phyloP scores from a whole-genome alignment of 1,140 invertebrate genomes.

The Drosophila subpulchrella region DNA sequence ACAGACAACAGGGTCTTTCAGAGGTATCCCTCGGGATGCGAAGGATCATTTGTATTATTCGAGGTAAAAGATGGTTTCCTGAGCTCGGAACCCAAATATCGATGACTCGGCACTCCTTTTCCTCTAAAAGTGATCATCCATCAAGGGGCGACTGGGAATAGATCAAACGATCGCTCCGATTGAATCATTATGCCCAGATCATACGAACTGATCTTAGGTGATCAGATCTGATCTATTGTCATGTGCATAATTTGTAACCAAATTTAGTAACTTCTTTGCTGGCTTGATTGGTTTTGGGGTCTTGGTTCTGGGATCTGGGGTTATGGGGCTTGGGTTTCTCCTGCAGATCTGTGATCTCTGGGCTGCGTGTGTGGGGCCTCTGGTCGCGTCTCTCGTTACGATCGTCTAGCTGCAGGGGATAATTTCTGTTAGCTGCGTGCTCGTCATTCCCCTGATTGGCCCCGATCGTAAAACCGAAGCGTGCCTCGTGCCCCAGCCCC shows the following conservation, averaged over 20 bases:
- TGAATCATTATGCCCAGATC: conserved; percentile 23
- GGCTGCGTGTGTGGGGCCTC: conserved; percentile 19
- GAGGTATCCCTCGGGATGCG: neutral
- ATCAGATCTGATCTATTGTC: neutral
- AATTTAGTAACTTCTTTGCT: conserved; percentile 27
- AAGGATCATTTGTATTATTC: neutral
- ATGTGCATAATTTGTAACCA: conserved; percentile 39
- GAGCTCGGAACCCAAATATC: neutral
- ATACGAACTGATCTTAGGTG: conserved; percentile 8
- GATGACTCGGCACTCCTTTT: conserved; percentile 39
- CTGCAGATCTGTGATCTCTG: conserved; percentile 9
- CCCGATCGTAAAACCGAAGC: conserved; percentile 43
- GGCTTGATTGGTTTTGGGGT: conserved; percentile 13
- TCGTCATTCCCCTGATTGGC: conserved; percentile 34
- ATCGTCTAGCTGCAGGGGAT: conserved; percentile 34
- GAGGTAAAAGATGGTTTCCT: conserved; percentile 11
- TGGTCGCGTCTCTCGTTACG: conserved; percentile 5
- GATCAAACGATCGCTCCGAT: conserved; percentile 36
- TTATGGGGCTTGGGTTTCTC: conserved; percentile 1
- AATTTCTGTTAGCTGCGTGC: conserved; percentile 18
- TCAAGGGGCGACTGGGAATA: conserved; percentile 6
- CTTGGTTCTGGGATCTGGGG: neutral
- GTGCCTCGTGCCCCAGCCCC: conserved; percentile 15
- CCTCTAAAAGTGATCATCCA: conserved; percentile 21
- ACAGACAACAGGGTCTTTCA: neutral